These are phyloP conservation scores for Halisarca cf. caerulea DNA, from an alignment of 37 sponge, comb jelly and placozoan species.

Conservation along the genomic window DNA sequence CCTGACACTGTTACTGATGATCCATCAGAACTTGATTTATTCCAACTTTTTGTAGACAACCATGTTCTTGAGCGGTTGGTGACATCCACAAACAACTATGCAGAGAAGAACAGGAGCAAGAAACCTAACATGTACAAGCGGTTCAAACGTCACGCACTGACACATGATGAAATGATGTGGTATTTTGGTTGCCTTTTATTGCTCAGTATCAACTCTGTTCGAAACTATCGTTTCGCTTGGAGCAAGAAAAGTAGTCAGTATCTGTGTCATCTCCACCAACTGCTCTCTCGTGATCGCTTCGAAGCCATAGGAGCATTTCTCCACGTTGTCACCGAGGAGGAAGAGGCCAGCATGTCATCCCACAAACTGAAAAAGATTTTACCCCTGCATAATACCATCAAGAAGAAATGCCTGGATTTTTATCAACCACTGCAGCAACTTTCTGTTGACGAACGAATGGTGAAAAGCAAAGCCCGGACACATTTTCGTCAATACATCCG, in stretches of 20 bases:
- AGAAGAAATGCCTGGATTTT: not conserved
- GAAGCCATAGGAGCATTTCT: slow-evolving; percentile 28
- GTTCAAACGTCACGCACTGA: not conserved
- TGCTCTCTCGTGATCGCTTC: slow-evolving; percentile 10
- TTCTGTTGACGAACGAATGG: slow-evolving; percentile 49
- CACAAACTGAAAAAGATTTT: not conserved
- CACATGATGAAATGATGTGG: not conserved
- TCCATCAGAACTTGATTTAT: not conserved
- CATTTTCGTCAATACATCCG: slow-evolving; percentile 32
- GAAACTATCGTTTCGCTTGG: not conserved
- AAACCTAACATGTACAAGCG: not conserved
- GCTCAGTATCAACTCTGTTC: not conserved
- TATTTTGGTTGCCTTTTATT: not conserved
- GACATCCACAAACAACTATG: not conserved
- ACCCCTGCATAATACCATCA: not conserved
- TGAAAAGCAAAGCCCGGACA: slow-evolving; percentile 29
- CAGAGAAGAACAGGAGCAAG: not conserved
- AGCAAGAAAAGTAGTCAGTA: not conserved
- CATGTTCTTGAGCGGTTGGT: not conserved
- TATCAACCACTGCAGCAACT: not conserved
- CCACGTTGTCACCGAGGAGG: slow-evolving; percentile 27
- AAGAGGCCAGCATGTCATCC: not conserved
- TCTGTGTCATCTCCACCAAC: not conserved
- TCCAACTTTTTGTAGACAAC: not conserved
- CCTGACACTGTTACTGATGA: not conserved